Evolutionary conservation across 1,140 invertebrate species (phyloP).

Genomic region (Eumaeus atala): DNA sequence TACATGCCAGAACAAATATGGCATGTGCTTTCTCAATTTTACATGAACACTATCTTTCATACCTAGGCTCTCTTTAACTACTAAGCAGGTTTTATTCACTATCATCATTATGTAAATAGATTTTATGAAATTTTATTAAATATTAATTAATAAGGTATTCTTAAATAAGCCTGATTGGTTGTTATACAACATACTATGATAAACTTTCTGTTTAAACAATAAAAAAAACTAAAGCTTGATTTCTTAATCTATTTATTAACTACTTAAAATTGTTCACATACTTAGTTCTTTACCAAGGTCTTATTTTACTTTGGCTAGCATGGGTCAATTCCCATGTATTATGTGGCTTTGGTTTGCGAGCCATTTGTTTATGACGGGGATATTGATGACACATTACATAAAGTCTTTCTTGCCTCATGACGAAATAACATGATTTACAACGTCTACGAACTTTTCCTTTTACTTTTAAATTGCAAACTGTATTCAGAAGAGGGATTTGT

Average conservation of each 20-base stretch:
- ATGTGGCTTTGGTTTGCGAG: slow-evolving; percentile 77
- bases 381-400: slow-evolving; percentile 84
- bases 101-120: too few species aligned
- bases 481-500: slow-evolving; percentile 35
- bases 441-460: slow-evolving; percentile 62
- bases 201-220: too few species aligned
- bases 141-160: too few species aligned
- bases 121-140: too few species aligned
- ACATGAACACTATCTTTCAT: too few species aligned
- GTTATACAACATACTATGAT: too few species aligned
- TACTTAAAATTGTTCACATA: background rate
- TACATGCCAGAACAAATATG: too few species aligned
- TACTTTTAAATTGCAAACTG: slow-evolving; percentile 52
- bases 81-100: too few species aligned
- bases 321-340: slow-evolving; percentile 83
- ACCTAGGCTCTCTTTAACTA: too few species aligned
- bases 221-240: too few species aligned
- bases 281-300: slow-evolving; percentile 71
- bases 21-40: too few species aligned
- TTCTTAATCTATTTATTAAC: background rate
- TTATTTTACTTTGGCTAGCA: slow-evolving; percentile 78
- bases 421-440: slow-evolving; percentile 86
- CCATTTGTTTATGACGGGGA: slow-evolving; percentile 86
- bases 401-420: slow-evolving; percentile 78
- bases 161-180: too few species aligned